A percentile compares a stretch with the other conserved stretches of the same genome.
phyloP scores from a whole-genome alignment of 2,113 vertebrate genomes.

The Sisor rabdophorus region DNA sequence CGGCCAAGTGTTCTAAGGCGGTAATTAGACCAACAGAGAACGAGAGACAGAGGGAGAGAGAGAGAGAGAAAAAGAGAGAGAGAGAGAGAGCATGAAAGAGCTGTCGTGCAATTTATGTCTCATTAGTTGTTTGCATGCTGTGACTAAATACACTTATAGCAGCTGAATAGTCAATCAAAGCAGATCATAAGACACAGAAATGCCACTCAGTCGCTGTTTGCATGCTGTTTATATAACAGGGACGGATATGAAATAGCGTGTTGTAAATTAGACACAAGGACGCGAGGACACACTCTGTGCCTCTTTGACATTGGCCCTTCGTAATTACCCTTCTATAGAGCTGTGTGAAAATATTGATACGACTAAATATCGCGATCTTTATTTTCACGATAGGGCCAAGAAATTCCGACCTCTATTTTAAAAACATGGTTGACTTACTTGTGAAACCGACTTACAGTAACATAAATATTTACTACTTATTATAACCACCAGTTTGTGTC shows the following conservation, averaged over 20 bases:
- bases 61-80: neutral
- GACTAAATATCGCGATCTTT: too few relatives aligned
- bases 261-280: neutral
- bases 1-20: slow-evolving; percentile 21
- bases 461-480: too few relatives aligned
- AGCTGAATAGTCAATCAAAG: slow-evolving; percentile 35
- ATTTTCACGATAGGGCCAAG: too few relatives aligned
- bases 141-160: slow-evolving; percentile 31
- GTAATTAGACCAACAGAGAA: slow-evolving; percentile 26
- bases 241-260: neutral
- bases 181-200: slow-evolving; percentile 23
- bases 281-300: neutral
- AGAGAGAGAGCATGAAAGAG: slow-evolving; percentile 25
- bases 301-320: neutral
- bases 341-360: too few relatives aligned
- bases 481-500: too few relatives aligned
- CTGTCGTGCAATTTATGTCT: slow-evolving; percentile 31
- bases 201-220: slow-evolving; percentile 14
- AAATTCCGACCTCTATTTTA: too few relatives aligned
- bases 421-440: too few relatives aligned
- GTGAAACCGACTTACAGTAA: too few relatives aligned
- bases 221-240: slow-evolving; percentile 9
- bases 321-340: neutral
- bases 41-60: slow-evolving; percentile 3
- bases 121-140: slow-evolving; percentile 40